Percentiles rank a stretch among this genome's conserved stretches.
phyloP scores from a whole-genome alignment of 2,797 vertebrate species.

The Rhadinocentrus ornatus region DNA sequence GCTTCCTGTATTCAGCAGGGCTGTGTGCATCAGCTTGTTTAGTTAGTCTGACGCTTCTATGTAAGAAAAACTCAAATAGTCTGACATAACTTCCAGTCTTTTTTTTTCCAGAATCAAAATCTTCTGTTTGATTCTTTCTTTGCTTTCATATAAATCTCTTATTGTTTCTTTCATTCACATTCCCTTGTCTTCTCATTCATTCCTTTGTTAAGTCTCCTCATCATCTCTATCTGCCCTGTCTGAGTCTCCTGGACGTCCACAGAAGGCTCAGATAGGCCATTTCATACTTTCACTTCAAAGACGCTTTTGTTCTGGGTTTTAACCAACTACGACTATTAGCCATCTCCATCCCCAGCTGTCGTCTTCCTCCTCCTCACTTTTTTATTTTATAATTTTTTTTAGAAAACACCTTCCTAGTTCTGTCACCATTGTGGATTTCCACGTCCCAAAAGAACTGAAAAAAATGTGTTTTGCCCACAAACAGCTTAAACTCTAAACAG shows the following conservation, averaged over 20 bases:
- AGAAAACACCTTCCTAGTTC: slow-evolving; percentile 7
- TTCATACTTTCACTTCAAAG: slow-evolving; percentile 39
- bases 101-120: slow-evolving; percentile 28
- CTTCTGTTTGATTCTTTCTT: slow-evolving; percentile 46
- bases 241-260: slow-evolving; percentile 12
- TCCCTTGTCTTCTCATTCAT: slow-evolving; percentile 33
- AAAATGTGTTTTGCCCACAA: too few relatives aligned
- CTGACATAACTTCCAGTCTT: background rate
- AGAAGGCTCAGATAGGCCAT: slow-evolving; percentile 11
- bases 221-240: slow-evolving; percentile 24
- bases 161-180: background rate
- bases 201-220: slow-evolving; percentile 59
- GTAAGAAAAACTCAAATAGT: background rate
- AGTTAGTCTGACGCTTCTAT: slow-evolving; percentile 44
- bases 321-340: background rate
- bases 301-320: slow-evolving; percentile 3
- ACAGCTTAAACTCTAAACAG: too few relatives aligned
- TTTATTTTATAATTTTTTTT: too few relatives aligned
- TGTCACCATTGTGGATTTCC: background rate
- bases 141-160: slow-evolving; percentile 33
- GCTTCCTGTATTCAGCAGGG: background rate
- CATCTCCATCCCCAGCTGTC: slow-evolving; percentile 1
- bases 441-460: too few relatives aligned
- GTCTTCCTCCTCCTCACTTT: slow-evolving; percentile 9
- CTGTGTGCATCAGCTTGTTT: slow-evolving; percentile 40